Base-by-base conservation (phyloP, 2,797 vertebrate species). In the Anguilla megastoma region DNA sequence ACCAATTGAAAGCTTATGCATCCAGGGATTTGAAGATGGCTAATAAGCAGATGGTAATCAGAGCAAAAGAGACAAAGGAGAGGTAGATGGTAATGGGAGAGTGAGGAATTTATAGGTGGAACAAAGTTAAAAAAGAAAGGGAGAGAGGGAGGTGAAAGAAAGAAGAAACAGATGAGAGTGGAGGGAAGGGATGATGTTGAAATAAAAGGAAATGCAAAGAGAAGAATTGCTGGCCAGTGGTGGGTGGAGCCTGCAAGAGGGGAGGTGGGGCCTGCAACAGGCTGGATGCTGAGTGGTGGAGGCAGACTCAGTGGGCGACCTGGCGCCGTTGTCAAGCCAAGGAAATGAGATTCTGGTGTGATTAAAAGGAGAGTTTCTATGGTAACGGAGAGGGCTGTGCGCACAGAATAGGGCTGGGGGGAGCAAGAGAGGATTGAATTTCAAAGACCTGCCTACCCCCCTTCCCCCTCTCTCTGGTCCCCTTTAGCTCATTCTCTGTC, bases 291-390 rank as follows among this genome's bases (percentile, higher is more conserved):
- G 86, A 84, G 83, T 87, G 90, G 91, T 91, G 93, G 91, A 91
- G 93, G 92, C 92, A 89, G 94, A 91, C 93, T 95, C 92, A 90
- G 69, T 90, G 92, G 93, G 95, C 94, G 94, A 93, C 92, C 91
- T 93, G 90, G 92, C 92, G 93, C 94, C 94, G 93, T 96, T 95
- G 95, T 95, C 91, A 93, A 92, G 92, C 92, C 93, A 92, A 95
- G 95, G 95, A 96, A 96, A 96, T 94, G 92, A 95, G 94, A 93
- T 95, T 95, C 92, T 94, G 93, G 94, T 95, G 94, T 95, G 95
- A 96, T 95, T 94, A 96, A 96, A 96, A 93, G 90, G 93, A 92
- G 93, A 87, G 95, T 96, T 96, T 94, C 94, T 94, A 95, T 95
- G 95, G 96, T 90, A 93, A 96, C 95, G 90, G 86, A 86, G 91